Evolutionary conservation across 2,113 vertebrate species (phyloP), one percentile per base, ranked within the genome.

Genomic region (Corythaeola cristata): DNA sequence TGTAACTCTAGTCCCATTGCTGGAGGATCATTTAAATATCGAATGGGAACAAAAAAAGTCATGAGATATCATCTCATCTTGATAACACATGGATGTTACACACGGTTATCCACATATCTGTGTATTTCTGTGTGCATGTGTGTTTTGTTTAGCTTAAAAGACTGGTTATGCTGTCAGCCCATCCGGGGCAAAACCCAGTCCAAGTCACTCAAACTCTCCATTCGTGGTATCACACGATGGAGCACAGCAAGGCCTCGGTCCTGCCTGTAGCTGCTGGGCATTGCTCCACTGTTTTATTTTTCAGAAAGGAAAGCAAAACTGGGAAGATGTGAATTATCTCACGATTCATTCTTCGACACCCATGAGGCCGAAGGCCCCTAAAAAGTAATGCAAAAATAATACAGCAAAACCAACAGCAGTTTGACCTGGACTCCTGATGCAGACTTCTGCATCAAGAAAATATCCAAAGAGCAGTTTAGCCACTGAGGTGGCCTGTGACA

Each of bases 21-120:
- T 47, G 83, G 17, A 47, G 19, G 32, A 50, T 55, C 37, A 74
- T 86, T 89, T 91, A 82, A 85, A 76, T 62, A 85, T 21, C 71
- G 85, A 85, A 88, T 3, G 3, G 49, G 90, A 94, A 75, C 33
- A 85, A 67, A 93, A 44, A 50, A 58, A 79, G 30, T 49, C 69
- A 26, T 4, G 11, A 81, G 69, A 71, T n/a, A 30, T 2, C 13
- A 5, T 71, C 62, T 68, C 49, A 52, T 39, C 35, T n/a, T 82
- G 33, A 41, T 62, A 62, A 60, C 17, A 35, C 0, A 56, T 3
- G 22, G 77, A 74, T 49, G 56, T 59, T 37, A 77, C 41, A 52
- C 1, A 2, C 39, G 30, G 45, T 63, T 75, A 50, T 59, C 74
- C 5, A 32, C 1, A 2, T 18, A 1, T 16, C 4, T 9, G 9